Evolutionary conservation across 2,888 invertebrate species (phyloP).

Genomic region (Clostera curtula): DNA sequence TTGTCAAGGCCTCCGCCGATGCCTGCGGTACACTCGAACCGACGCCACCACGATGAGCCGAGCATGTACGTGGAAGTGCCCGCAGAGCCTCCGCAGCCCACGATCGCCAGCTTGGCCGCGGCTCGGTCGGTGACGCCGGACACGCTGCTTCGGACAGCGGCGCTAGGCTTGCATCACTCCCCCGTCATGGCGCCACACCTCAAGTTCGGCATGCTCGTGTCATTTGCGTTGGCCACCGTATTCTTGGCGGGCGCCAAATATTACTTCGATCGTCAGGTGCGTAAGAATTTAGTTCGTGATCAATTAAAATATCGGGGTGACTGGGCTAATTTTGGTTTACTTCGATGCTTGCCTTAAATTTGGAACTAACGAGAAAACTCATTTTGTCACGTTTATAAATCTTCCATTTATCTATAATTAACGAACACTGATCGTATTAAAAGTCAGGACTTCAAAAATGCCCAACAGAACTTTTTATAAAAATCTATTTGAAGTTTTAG

Average conservation of each 20-base stretch:
- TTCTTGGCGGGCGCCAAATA: slow-evolving; percentile 83
- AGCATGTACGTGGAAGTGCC: slow-evolving; percentile 65
- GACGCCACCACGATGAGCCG: slow-evolving; percentile 52
- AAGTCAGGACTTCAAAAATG: no score
- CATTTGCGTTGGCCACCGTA: slow-evolving; percentile 79
- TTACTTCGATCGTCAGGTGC: slow-evolving; percentile 80
- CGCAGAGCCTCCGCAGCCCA: slow-evolving; percentile 51
- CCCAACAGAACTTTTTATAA: no score
- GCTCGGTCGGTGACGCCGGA: slow-evolving; percentile 65
- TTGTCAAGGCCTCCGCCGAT: slow-evolving; percentile 43
- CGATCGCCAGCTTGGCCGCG: slow-evolving; percentile 62
- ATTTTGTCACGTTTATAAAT: no score
- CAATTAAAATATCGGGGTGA: no score
- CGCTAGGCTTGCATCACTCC: slow-evolving; percentile 58
- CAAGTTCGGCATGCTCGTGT: slow-evolving; percentile 82
- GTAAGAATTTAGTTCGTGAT: no score
- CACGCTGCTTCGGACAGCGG: slow-evolving; percentile 60
- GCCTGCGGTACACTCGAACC: slow-evolving; percentile 42
- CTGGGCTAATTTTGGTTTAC: no score
- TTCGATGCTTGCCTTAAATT: no score
- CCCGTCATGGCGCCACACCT: slow-evolving; percentile 75
- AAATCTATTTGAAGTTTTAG: no score
- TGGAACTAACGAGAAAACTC: no score
- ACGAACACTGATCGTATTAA: no score
- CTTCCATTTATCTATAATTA: no score